Percentiles rank a stretch among this genome's conserved stretches.
Conservation (phyloP, 2,888 invertebrate genomes). For the Coremacera marginata region DNA sequence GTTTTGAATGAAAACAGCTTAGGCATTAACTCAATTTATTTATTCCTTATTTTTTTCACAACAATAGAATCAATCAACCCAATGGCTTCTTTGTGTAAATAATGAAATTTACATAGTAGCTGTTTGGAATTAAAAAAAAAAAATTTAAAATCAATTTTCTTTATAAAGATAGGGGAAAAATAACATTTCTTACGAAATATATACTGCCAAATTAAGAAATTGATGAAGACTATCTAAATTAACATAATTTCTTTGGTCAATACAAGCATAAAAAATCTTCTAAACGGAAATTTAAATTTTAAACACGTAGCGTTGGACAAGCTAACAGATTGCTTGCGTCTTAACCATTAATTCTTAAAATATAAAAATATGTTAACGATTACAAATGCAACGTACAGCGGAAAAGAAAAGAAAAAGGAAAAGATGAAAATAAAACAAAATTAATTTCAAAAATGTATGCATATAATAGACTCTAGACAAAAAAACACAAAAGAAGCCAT, state of each 20-base stretch:
- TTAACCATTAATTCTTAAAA: background rate
- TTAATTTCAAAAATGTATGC: too few relatives aligned
- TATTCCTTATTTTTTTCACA: too few relatives aligned
- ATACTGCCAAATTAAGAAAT: background rate
- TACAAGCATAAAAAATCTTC: background rate
- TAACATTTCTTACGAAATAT: background rate
- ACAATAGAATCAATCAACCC: too few relatives aligned
- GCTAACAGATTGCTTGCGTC: background rate
- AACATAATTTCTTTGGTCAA: background rate
- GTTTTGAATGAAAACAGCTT: too few relatives aligned
- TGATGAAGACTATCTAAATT: too few relatives aligned
- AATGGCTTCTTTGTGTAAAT: too few relatives aligned
- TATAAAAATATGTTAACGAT: background rate
- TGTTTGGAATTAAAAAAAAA: slow-evolving; percentile 5
- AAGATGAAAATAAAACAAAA: background rate
- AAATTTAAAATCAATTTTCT: background rate
- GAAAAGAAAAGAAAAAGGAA: background rate
- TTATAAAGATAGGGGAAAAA: background rate
- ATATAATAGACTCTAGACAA: too few relatives aligned
- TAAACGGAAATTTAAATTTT: background rate
- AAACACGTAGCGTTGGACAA: slow-evolving; percentile 5
- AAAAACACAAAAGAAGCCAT: too few relatives aligned
- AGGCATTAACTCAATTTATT: too few relatives aligned
- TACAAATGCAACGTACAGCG: background rate
- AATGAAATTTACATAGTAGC: background rate